Evolutionary conservation across 2,797 vertebrate genomes (phyloP).

Genomic region (Esox lucius): DNA sequence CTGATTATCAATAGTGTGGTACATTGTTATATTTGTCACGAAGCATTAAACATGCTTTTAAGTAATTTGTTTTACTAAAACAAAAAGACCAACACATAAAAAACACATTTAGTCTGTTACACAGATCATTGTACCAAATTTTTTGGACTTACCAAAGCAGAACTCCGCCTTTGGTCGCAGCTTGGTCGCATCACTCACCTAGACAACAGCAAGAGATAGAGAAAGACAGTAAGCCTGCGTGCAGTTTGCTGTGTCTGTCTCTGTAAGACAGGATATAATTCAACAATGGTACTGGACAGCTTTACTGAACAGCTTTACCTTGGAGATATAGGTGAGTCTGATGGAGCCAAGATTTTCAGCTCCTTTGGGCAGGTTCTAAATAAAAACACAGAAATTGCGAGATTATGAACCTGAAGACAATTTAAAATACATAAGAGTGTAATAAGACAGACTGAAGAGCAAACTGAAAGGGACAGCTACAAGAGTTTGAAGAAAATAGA

Average conservation of each 20-base stretch:
- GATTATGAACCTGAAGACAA: neutral
- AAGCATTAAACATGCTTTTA: no score
- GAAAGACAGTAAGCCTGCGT: neutral
- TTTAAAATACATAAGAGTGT: neutral
- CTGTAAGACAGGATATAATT: neutral
- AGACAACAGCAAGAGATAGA: neutral
- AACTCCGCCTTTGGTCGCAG: slow-evolving; percentile 89
- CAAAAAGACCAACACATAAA: slow-evolving; percentile 9
- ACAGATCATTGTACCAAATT: neutral
- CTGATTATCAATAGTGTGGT: no score
- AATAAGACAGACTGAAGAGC: neutral
- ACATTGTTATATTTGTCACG: no score
- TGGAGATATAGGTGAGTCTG: slow-evolving; percentile 88
- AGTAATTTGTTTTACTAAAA: no score
- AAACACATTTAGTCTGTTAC: neutral
- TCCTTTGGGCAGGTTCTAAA: slow-evolving; percentile 84
- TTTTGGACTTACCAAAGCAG: slow-evolving; percentile 82
- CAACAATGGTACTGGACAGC: slow-evolving; percentile 14
- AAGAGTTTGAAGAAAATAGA: neutral
- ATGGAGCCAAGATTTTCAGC: slow-evolving; percentile 81
- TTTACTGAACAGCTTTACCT: slow-evolving; percentile 62
- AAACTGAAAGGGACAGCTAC: neutral
- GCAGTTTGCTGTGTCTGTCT: neutral
- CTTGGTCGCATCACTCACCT: slow-evolving; percentile 91
- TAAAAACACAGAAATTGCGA: slow-evolving; percentile 20